phyloP scores from a whole-genome alignment of 2,888 invertebrate genomes.

The Campopleginae sp. region DNA sequence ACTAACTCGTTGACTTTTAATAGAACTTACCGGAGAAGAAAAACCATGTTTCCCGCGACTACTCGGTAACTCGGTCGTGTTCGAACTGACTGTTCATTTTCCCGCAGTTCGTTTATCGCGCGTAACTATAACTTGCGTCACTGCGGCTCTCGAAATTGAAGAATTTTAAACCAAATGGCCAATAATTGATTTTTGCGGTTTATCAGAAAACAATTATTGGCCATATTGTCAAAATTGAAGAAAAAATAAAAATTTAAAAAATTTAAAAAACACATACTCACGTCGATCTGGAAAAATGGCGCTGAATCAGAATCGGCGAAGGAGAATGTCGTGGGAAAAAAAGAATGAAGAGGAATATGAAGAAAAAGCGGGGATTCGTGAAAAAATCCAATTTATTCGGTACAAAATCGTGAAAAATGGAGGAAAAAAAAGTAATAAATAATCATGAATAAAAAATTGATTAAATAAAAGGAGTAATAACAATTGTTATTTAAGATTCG shows the following conservation, averaged over 20 bases:
- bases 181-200: not conserved
- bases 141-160: not conserved
- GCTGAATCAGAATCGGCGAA: not conserved
- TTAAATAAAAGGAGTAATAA: not conserved
- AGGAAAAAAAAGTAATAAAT: constrained; percentile 17
- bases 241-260: too few relatives aligned
- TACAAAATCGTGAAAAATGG: constrained; percentile 10
- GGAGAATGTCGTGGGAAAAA: not conserved
- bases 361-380: constrained; percentile 46
- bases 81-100: constrained; percentile 52
- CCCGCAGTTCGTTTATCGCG: constrained; percentile 31
- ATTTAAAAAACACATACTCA: too few relatives aligned
- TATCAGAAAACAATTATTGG: constrained; percentile 4
- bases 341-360: not conserved
- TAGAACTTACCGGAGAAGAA: constrained; percentile 64
- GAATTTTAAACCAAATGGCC: not conserved
- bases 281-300: not conserved
- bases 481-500: constrained; percentile 30
- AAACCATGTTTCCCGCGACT: constrained; percentile 59
- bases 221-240: too few relatives aligned
- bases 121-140: constrained; percentile 24
- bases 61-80: constrained; percentile 52
- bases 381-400: constrained; percentile 39
- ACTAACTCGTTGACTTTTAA: constrained; percentile 55
- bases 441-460: constrained; percentile 7